Base-by-base conservation (phyloP, 1,140 invertebrate genomes). In the Pogonognathellus flavescens region DNA sequence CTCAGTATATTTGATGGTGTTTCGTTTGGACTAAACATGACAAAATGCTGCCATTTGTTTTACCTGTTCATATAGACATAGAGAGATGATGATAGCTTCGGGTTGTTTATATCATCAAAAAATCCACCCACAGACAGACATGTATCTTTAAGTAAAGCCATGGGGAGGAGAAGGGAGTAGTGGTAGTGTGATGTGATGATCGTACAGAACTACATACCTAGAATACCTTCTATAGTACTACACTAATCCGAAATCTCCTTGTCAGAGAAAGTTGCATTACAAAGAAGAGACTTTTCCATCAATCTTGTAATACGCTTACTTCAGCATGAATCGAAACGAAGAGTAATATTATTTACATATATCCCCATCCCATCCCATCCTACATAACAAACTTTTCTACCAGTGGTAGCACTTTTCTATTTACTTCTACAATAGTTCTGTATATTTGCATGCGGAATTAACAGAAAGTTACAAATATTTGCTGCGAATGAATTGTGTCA, bases 31-130 rank as follows among this genome's bases (percentile, higher is more conserved):
- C 14, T n/a, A 76, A 50, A 76, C 70, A 50, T 25, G 70, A 50
- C n/a, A 76, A 41, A 49, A 76, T 18, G 22, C 10, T 50, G 0
- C 70, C 70, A 50, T 76, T 76, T 50, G 70, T 76, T 76, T 76
- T 76, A 76, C 31, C 70, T 76, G 70, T 31, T 25, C 70, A 76
- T 76, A 76, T 72, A 6, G 11, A 9, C 41, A 11, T 76, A 76
- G 70, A 18, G 16, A 16, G 18, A 76, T 76, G 14, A 31, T 41
- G 70, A 18, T 76, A 76, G 70, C 70, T 41, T 14, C 18, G n/a
- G 53, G 25, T n/a, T 76, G 70, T 76, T 76, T 76, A 76, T 41
- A 76, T 50, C 14, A 50, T 76, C 70, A 76, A 76, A 76, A 76
- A 76, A 41, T 76, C 41, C 41, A 41, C 41, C 70, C 41, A 76